A percentile compares a stretch with the other conserved stretches of the same genome.
Evolutionary conservation across 2,888 invertebrate genomes (phyloP).

Genomic region (Hydropsyche betteni): DNA sequence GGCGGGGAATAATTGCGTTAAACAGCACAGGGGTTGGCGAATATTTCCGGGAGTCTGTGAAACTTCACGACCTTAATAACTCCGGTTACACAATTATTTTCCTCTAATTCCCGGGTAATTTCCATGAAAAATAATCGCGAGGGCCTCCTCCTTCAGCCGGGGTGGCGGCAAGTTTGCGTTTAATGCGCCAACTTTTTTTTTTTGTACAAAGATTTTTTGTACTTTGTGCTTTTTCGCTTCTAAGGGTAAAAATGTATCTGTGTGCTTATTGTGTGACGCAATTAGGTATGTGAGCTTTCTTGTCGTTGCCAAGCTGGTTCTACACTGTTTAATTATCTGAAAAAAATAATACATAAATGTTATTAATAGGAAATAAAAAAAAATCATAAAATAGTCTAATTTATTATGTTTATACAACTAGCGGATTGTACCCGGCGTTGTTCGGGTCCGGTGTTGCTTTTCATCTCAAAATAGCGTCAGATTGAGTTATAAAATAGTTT

Average conservation of each 20-base stretch:
- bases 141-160: not conserved
- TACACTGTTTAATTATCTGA: too few species aligned
- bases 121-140: constrained; percentile 40
- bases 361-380: too few species aligned
- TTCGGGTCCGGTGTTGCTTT: too few species aligned
- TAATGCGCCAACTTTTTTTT: constrained; percentile 20
- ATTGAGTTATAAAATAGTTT: too few species aligned
- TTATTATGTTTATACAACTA: too few species aligned
- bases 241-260: not conserved
- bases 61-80: constrained; percentile 41
- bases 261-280: too few species aligned
- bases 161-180: constrained; percentile 19
- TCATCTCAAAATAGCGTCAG: too few species aligned
- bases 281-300: too few species aligned
- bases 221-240: not conserved
- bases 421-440: too few species aligned
- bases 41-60: constrained; percentile 42
- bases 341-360: too few species aligned
- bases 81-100: constrained; percentile 44
- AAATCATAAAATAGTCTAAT: too few species aligned
- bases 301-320: too few species aligned
- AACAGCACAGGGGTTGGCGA: constrained; percentile 25
- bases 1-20: constrained; percentile 38
- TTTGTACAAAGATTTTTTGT: not conserved
- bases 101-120: constrained; percentile 42